Conservation (phyloP, 2,888 invertebrate genomes). For the Pterostichus niger region DNA sequence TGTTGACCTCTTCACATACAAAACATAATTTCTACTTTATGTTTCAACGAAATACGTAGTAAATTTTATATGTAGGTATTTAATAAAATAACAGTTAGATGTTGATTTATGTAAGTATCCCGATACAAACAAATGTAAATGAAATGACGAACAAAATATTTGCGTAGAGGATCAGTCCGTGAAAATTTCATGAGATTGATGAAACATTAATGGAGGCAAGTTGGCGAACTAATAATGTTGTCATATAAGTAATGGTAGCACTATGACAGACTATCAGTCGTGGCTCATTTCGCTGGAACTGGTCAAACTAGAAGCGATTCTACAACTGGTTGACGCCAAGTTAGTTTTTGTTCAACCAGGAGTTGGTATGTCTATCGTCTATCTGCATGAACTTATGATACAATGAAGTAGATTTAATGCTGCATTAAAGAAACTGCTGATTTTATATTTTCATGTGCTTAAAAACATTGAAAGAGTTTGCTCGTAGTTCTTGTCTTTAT, state of each 20-base stretch:
- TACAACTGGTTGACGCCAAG: constrained; percentile 47
- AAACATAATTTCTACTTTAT: not conserved
- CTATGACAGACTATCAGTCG: constrained; percentile 36
- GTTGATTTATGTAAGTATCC: too few relatives aligned
- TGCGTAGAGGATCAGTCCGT: not conserved
- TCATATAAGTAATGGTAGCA: constrained; percentile 46
- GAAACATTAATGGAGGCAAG: constrained; percentile 27
- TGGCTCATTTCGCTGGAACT: constrained; percentile 49
- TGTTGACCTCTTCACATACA: not conserved
- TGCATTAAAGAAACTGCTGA: too few relatives aligned
- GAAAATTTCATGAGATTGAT: not conserved
- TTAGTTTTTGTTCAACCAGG: constrained; percentile 37
- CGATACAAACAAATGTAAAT: not conserved
- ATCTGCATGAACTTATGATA: too few relatives aligned
- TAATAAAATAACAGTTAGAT: too few relatives aligned
- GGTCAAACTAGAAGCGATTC: constrained; percentile 55
- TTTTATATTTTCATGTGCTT: too few relatives aligned
- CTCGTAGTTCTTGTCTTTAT: too few relatives aligned
- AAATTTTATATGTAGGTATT: too few relatives aligned
- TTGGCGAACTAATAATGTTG: constrained; percentile 58
- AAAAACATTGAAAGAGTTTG: too few relatives aligned
- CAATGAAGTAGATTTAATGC: too few relatives aligned
- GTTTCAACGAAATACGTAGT: not conserved
- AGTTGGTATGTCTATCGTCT: not conserved
- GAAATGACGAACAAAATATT: not conserved